These are phyloP conservation scores for Ptyas mucosa DNA, from an alignment of 2,113 vertebrate species.

Conservation along the genomic window DNA sequence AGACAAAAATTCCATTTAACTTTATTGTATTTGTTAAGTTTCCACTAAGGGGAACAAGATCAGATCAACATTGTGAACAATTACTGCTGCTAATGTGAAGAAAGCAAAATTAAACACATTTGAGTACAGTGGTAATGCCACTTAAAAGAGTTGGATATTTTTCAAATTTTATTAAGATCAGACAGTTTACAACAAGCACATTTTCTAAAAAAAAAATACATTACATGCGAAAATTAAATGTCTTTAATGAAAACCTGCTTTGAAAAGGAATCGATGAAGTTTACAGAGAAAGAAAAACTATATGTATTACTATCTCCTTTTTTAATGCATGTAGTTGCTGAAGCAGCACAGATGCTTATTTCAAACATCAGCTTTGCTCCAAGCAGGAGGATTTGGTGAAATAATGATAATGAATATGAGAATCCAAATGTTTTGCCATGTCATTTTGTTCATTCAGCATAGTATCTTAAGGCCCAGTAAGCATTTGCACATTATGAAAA, in stretches of 20 bases:
- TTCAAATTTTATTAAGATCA: slow-evolving; percentile 32
- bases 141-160: neutral
- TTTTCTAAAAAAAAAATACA: slow-evolving; percentile 59
- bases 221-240: slow-evolving; percentile 19
- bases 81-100: neutral
- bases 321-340: slow-evolving; percentile 69
- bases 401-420: slow-evolving; percentile 2
- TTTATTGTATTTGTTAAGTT: neutral
- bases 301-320: slow-evolving; percentile 75
- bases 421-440: slow-evolving; percentile 14
- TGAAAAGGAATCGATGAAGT: slow-evolving; percentile 64
- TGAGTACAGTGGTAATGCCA: neutral
- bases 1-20: neutral
- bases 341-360: slow-evolving; percentile 28
- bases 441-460: slow-evolving; percentile 4
- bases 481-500: neutral
- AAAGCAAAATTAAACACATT: slow-evolving; percentile 11
- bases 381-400: slow-evolving; percentile 17
- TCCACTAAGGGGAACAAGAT: neutral
- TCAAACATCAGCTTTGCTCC: slow-evolving; percentile 24
- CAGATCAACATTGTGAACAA: neutral
- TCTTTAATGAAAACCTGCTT: slow-evolving; percentile 42
- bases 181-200: slow-evolving; percentile 61
- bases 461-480: neutral
- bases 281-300: slow-evolving; percentile 68